Base-by-base conservation (phyloP, 2,888 invertebrate species). In the Rotaria socialis region DNA sequence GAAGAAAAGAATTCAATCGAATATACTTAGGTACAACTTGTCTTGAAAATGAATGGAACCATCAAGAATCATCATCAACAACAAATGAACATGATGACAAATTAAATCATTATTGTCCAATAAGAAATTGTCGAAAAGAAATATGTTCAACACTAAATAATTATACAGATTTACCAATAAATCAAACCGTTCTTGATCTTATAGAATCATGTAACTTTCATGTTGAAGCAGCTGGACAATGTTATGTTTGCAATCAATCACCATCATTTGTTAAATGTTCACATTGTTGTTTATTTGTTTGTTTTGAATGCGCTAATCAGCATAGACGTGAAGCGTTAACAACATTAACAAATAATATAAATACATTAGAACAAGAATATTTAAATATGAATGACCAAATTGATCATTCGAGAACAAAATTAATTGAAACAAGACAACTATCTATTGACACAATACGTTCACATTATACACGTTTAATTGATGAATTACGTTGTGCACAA, bases 261-360 rank as follows among this genome's bases (percentile, higher is more conserved):
- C 80, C 80, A 80, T 47, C 47, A n/a, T 80, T 80, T 47, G 80
- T 80, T 47, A 80, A 80, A 47, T 80, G 80, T 47, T 80, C 80
- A 24, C 80, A 80, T 80, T 80, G 80, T 47, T 80, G 47, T 47
- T 80, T n/a, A 80, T 80, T 80, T 43, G 80, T 80, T 47, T 80
- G 80, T 47, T 80, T 80, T 80, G 80, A 80, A 47, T 80, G 80
- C n/a, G 80, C 47, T 41, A 43, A 80, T 80, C 80, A 24, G 47
- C 80, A 80, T 80, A 7, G 80, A 11, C 80, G 80, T 47, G 80
- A 80, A n/a, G 80, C 80, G n/a, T 47, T 47, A 80, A 80, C 47
- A n/a, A 24, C 80, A 43, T 80, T 80, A 47, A 47, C 43, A 47
- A 80, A 80, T n/a, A 47, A 80, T 47, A 43, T 80, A 10, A 47